phyloP scores from a whole-genome alignment of 2,888 invertebrate species.

The Volucella inflata region DNA sequence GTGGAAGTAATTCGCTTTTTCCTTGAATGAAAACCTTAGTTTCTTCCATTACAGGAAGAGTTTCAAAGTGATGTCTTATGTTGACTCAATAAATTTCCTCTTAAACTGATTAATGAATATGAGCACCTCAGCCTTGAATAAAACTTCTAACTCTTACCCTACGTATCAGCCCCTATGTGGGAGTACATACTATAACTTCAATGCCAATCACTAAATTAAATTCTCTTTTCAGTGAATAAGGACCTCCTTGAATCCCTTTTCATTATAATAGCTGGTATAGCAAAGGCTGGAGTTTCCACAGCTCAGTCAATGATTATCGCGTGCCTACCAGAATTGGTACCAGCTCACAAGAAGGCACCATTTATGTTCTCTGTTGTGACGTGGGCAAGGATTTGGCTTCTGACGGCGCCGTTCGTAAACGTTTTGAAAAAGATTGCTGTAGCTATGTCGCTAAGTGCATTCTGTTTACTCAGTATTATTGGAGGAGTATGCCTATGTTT shows the following conservation, averaged over 20 bases:
- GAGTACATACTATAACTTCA: slow-evolving; percentile 5
- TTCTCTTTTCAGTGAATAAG: slow-evolving; percentile 79
- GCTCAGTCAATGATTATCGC: slow-evolving; percentile 83
- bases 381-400: slow-evolving; percentile 82
- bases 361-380: slow-evolving; percentile 83
- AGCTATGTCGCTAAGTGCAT: slow-evolving; percentile 81
- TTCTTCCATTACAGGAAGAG: too few relatives aligned
- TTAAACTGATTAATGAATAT: too few relatives aligned
- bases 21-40: too few relatives aligned
- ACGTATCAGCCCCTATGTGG: too few relatives aligned
- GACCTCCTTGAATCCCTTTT: slow-evolving; percentile 80
- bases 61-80: too few relatives aligned
- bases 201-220: slow-evolving; percentile 32
- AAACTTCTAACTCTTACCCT: background rate
- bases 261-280: slow-evolving; percentile 83
- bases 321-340: slow-evolving; percentile 83
- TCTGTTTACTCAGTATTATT: slow-evolving; percentile 80
- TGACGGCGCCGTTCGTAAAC: slow-evolving; percentile 83
- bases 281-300: slow-evolving; percentile 83
- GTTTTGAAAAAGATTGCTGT: slow-evolving; percentile 81
- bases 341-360: slow-evolving; percentile 81
- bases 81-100: too few relatives aligned
- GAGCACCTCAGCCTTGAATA: background rate
- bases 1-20: too few relatives aligned
- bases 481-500: slow-evolving; percentile 82